Evolutionary conservation across 1,140 invertebrate genomes (phyloP).

Genomic region (Polypedilum pembai): DNA sequence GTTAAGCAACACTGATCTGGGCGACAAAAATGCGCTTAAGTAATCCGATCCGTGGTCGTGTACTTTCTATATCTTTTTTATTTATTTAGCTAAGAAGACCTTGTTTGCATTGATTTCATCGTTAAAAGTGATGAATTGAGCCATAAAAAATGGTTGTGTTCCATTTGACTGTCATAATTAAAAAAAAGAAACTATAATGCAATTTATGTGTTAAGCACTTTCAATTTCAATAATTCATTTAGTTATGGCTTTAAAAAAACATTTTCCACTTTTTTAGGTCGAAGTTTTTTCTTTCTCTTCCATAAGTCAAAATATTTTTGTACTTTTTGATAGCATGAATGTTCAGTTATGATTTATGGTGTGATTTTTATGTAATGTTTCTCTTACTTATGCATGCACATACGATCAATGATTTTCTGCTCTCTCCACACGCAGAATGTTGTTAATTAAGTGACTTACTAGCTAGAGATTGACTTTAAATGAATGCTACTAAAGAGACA

Average conservation of each 20-base stretch:
- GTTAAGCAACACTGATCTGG: too few relatives aligned
- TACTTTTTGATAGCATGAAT: neutral
- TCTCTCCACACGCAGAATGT: too few relatives aligned
- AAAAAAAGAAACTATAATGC: neutral
- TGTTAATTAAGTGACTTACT: conserved; percentile 6
- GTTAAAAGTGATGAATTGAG: conserved; percentile 9
- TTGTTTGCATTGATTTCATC: neutral
- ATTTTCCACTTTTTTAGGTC: neutral
- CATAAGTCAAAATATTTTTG: neutral
- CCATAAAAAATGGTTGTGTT: neutral
- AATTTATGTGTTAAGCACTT: too few relatives aligned
- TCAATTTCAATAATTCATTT: too few relatives aligned
- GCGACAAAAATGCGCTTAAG: too few relatives aligned
- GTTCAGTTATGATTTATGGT: neutral
- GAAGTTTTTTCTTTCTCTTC: too few relatives aligned
- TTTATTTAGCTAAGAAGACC: neutral
- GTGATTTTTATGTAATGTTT: conserved; percentile 12
- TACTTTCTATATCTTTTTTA: too few relatives aligned
- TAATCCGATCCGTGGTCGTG: too few relatives aligned
- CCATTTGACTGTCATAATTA: neutral
- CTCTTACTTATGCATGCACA: neutral
- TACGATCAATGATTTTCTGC: too few relatives aligned
- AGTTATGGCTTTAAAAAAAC: neutral
- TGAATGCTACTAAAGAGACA: neutral
- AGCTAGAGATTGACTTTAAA: neutral